Conservation (phyloP, 1,140 invertebrate genomes). For the Colletes gigas region DNA sequence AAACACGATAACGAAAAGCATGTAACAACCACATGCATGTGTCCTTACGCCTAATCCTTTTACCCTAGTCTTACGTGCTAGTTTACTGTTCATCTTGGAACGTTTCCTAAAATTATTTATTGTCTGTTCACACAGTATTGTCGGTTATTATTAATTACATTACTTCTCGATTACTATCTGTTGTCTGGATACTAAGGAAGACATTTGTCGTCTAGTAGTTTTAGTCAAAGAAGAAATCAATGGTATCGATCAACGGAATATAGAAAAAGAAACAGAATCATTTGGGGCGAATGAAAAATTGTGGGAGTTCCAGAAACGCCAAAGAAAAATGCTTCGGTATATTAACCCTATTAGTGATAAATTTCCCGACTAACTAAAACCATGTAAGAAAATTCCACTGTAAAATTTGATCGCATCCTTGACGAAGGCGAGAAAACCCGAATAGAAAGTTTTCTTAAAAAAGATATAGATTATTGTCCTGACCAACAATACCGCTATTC, state of each 20-base stretch:
- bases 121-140: conserved; percentile 80
- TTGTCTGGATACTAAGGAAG: conserved; percentile 79
- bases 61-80: conserved; percentile 53
- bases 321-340: background rate
- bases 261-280: background rate
- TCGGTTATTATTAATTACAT: conserved; percentile 74
- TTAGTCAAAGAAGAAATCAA: conserved; percentile 14
- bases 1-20: conserved; percentile 8
- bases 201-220: conserved; percentile 66
- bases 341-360: background rate
- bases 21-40: conserved; percentile 37
- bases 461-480: conserved; percentile 28
- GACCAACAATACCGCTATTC: conserved; percentile 72
- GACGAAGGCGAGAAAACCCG: background rate
- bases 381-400: background rate
- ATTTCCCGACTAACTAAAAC: background rate
- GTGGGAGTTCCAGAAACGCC: background rate
- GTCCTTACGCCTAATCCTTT: conserved; percentile 42
- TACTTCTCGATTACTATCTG: conserved; percentile 68
- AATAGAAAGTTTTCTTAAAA: background rate
- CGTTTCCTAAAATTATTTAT: conserved; percentile 76
- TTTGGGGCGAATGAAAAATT: background rate
- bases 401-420: no score
- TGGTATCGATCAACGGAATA: conserved; percentile 4
- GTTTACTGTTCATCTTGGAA: conserved; percentile 74